Evolutionary conservation across 2,797 vertebrate genomes (phyloP).

Genomic region (Eulemur albifrons): DNA sequence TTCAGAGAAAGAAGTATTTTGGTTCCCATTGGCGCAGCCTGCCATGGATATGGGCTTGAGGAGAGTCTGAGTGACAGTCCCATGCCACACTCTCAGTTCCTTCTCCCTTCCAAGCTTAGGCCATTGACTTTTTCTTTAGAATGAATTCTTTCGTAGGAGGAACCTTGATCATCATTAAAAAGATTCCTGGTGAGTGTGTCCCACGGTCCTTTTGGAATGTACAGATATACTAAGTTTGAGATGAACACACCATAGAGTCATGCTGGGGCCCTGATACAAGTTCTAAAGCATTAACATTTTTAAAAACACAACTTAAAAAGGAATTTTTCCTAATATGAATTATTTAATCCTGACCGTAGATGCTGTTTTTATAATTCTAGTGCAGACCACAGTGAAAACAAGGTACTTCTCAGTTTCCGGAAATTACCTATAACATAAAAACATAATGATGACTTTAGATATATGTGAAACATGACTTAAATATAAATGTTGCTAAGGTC

Average conservation of each 20-base stretch:
- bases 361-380: background rate
- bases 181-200: background rate
- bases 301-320: background rate
- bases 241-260: background rate
- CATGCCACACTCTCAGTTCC: background rate
- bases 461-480: background rate
- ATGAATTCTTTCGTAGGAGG: background rate
- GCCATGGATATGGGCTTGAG: background rate
- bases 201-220: background rate
- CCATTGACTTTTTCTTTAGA: background rate
- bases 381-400: background rate
- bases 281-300: background rate
- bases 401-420: background rate
- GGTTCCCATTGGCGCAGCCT: background rate
- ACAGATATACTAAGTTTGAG: background rate
- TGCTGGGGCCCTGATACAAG: background rate
- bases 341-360: background rate
- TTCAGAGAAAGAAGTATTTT: background rate
- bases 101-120: background rate
- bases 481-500: slow-evolving; percentile 5
- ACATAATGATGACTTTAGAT: background rate
- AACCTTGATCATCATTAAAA: background rate
- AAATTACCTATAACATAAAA: slow-evolving; percentile 47
- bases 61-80: background rate
- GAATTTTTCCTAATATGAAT: background rate